These are phyloP conservation scores for Apogon talboti DNA, from an alignment of 2,797 vertebrate genomes.

Conservation along the genomic window DNA sequence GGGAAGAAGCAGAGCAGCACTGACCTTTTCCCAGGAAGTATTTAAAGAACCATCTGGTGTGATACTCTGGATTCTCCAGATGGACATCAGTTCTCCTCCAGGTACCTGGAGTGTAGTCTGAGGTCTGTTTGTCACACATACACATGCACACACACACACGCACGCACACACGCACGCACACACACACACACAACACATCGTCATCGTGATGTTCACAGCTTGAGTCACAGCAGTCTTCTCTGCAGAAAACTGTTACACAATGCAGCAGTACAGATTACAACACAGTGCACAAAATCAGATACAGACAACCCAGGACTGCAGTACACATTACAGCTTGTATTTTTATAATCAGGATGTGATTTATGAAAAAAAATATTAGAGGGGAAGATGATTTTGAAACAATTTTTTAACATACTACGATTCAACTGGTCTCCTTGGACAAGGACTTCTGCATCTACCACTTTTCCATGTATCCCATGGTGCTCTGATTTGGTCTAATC, in stretches of 20 bases:
- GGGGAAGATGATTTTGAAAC: no score
- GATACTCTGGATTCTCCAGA: constrained; percentile 98
- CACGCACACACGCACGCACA: constrained; percentile 10
- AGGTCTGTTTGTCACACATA: constrained; percentile 80
- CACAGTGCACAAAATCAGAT: constrained; percentile 19
- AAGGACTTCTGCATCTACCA: no score
- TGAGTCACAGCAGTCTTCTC: constrained; percentile 47
- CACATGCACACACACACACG: constrained; percentile 19
- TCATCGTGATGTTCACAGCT: constrained; percentile 59
- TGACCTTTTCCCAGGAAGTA: constrained; percentile 99
- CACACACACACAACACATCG: constrained; percentile 29
- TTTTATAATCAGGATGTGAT: constrained; percentile 1
- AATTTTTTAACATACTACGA: no score
- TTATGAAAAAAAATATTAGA: no score
- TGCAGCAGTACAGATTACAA: constrained; percentile 21
- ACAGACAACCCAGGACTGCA: not conserved
- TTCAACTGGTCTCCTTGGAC: no score
- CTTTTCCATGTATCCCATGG: no score
- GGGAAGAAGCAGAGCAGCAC: constrained; percentile 40
- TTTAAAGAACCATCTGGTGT: constrained; percentile 99
- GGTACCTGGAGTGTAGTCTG: constrained; percentile 89
- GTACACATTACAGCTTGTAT: not conserved
- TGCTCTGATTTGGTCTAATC: no score
- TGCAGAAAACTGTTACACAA: constrained; percentile 40
- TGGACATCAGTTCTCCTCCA: constrained; percentile 99